A percentile compares a stretch with the other conserved stretches of the same genome.
These are phyloP conservation scores for Motacilla alba DNA, from an alignment of 2,113 vertebrate genomes.

Conservation along the genomic window DNA sequence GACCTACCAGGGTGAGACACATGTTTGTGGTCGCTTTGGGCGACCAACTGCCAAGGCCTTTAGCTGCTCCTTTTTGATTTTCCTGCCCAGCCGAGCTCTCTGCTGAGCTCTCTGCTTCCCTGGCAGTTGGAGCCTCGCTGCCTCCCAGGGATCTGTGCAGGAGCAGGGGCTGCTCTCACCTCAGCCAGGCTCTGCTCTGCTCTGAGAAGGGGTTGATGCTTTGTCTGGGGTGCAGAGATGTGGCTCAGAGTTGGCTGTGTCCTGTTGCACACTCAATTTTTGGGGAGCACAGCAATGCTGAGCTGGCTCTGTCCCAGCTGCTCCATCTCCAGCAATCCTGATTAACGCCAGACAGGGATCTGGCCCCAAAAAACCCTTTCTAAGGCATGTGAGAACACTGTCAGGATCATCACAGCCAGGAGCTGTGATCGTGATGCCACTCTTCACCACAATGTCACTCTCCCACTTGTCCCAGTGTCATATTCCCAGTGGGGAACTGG, in stretches of 20 bases:
- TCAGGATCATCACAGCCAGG: fast-evolving
- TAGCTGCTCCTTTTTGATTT: conserved; percentile 3
- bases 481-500: not conserved
- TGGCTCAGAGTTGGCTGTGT: not conserved
- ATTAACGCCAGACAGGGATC: fast-evolving
- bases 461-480: not conserved
- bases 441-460: not conserved
- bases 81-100: not conserved
- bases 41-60: conserved; percentile 32
- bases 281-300: not conserved
- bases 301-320: not conserved
- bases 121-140: not conserved
- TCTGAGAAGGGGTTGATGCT: not conserved
- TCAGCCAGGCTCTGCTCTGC: not conserved
- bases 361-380: not conserved
- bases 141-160: not conserved
- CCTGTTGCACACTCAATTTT: not conserved
- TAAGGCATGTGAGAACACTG: fast-evolving
- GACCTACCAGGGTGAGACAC: conserved; percentile 38
- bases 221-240: not conserved
- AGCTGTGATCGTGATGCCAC: not conserved
- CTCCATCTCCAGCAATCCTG: not conserved
- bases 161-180: not conserved
- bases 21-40: conserved; percentile 50
- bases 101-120: not conserved